Evolutionary conservation across 2,113 vertebrate genomes (phyloP).

Genomic region (Cettia cetti): DNA sequence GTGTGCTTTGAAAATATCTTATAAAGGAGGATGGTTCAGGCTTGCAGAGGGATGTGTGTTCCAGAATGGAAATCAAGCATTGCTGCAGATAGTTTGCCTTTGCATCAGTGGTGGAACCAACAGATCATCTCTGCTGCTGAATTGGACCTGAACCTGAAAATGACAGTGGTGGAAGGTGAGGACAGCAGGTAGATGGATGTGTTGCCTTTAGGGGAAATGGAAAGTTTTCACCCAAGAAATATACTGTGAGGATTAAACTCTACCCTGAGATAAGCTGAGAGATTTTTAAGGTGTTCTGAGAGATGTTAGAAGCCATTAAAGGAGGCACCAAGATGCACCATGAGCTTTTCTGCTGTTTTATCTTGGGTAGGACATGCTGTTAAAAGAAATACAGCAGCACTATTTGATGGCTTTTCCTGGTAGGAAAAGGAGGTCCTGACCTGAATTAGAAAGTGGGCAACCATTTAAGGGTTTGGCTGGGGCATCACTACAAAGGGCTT

Average conservation of each 20-base stretch:
- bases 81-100: background rate
- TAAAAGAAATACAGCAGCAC: background rate
- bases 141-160: background rate
- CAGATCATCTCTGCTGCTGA: background rate
- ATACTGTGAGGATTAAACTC: background rate
- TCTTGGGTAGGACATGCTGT: background rate
- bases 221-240: background rate
- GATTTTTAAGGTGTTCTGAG: background rate
- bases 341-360: background rate
- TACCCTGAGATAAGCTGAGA: background rate
- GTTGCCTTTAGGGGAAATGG: background rate
- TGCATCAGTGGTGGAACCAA: background rate
- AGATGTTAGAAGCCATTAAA: background rate
- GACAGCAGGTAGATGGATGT: background rate
- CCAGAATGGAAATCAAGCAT: background rate
- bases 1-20: conserved; percentile 7
- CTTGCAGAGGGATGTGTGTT: background rate
- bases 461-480: background rate
- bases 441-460: background rate
- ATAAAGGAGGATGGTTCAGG: background rate
- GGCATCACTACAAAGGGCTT: background rate
- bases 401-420: background rate
- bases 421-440: background rate
- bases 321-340: fast-evolving
- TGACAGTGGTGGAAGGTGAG: background rate